Percentiles rank a stretch among this genome's conserved stretches.
These are phyloP conservation scores for Drosophila meridionalis DNA, from an alignment of 2,888 invertebrate genomes.

Conservation along the genomic window DNA sequence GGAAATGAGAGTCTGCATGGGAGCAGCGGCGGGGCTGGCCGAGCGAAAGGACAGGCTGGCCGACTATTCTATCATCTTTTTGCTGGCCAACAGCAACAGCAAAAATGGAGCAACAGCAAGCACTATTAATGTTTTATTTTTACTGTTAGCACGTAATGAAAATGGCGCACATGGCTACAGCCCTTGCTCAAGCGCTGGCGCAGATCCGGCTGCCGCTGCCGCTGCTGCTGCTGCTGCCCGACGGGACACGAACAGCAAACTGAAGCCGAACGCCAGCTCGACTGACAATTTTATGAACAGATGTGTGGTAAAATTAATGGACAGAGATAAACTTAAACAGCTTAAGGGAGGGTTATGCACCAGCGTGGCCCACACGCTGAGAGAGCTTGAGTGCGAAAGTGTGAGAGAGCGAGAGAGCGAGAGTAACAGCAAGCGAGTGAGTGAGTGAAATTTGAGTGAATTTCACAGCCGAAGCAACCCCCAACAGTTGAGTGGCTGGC, in stretches of 20 bases:
- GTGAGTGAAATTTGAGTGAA: slow-evolving; percentile 21
- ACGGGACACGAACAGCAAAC: slow-evolving; percentile 62
- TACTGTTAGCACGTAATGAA: slow-evolving; percentile 72
- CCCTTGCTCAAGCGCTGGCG: slow-evolving; percentile 21
- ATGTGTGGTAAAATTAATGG: slow-evolving; percentile 81
- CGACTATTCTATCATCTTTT: slow-evolving; percentile 50
- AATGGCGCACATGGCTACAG: slow-evolving; percentile 72
- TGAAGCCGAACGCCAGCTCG: slow-evolving; percentile 73
- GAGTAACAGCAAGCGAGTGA: background rate
- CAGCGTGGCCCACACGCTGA: slow-evolving; percentile 21
- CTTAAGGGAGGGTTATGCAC: slow-evolving; percentile 60
- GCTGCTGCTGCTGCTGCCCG: slow-evolving; percentile 43
- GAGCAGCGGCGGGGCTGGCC: background rate
- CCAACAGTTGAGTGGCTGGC: slow-evolving; percentile 15
- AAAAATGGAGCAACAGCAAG: slow-evolving; percentile 47
- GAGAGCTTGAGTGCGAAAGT: slow-evolving; percentile 3
- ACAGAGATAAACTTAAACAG: slow-evolving; percentile 73
- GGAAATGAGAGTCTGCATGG: slow-evolving; percentile 54
- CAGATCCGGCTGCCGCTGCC: slow-evolving; percentile 17
- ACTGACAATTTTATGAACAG: slow-evolving; percentile 81
- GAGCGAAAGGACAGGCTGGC: slow-evolving; percentile 35
- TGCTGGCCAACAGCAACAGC: slow-evolving; percentile 19
- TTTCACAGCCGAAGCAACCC: slow-evolving; percentile 28
- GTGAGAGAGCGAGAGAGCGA: slow-evolving; percentile 9
- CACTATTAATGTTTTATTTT: slow-evolving; percentile 56